phyloP scores from a whole-genome alignment of 2,113 vertebrate species.

The Mixornis gularis region DNA sequence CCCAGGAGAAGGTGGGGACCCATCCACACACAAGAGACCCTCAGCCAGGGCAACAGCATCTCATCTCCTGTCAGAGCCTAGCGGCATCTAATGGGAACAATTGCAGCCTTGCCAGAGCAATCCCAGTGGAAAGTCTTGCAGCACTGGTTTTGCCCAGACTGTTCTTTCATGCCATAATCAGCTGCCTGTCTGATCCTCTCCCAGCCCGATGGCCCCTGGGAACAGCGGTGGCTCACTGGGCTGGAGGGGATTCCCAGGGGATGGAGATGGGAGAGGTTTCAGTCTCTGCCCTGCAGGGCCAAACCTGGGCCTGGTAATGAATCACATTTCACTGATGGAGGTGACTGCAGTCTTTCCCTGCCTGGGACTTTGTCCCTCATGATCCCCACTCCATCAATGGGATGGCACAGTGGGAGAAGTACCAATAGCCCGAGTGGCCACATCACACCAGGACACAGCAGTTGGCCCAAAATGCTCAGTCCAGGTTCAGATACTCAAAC shows the following conservation, averaged over 20 bases:
- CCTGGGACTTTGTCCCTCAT: not conserved
- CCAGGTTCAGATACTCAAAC: too few species aligned
- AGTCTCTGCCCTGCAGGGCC: not conserved
- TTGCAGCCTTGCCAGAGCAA: not conserved
- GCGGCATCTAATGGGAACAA: not conserved
- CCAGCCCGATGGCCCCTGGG: fast-evolving
- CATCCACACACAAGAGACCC: not conserved
- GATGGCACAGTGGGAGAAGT: fast-evolving
- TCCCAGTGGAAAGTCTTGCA: not conserved
- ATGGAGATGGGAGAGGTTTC: not conserved
- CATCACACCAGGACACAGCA: fast-evolving
- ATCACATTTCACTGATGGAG: not conserved
- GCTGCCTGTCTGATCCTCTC: not conserved
- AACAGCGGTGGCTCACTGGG: not conserved
- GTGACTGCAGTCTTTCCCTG: too few species aligned
- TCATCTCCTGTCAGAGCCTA: not conserved
- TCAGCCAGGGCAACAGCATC: not conserved
- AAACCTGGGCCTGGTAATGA: not conserved
- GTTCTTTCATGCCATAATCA: not conserved
- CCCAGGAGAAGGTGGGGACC: too few species aligned
- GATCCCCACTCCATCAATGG: fast-evolving
- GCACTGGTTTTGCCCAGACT: not conserved
- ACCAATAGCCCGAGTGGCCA: fast-evolving
- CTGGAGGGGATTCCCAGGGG: not conserved
- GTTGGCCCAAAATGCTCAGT: not conserved